Percentiles rank a stretch among this genome's conserved stretches.
Conservation (phyloP, 2,888 invertebrate genomes). For the Lingula anatina region DNA sequence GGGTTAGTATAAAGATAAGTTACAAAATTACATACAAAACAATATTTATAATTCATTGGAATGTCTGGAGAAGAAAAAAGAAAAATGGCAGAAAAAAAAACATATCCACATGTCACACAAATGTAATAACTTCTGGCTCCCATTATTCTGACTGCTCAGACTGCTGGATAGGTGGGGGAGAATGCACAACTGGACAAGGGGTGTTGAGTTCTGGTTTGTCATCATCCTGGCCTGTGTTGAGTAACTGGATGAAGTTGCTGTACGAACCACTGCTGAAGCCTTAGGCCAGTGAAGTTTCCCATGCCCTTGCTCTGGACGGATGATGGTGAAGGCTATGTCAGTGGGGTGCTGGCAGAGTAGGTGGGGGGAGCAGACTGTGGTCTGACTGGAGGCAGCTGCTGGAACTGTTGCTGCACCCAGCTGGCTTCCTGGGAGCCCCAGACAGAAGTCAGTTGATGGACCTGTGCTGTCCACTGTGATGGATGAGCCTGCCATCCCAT, state of each 20-base stretch:
- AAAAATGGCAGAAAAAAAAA: too few relatives aligned
- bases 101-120: too few relatives aligned
- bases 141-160: too few relatives aligned
- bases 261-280: background rate
- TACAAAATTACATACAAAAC: too few relatives aligned
- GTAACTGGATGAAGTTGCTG: background rate
- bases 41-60: too few relatives aligned
- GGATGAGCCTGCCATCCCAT: constrained; percentile 1
- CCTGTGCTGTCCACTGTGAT: background rate
- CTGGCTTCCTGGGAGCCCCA: constrained; percentile 1
- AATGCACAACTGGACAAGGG: background rate
- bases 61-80: too few relatives aligned
- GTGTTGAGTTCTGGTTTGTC: background rate
- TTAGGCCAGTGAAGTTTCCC: background rate
- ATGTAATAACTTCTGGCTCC: too few relatives aligned
- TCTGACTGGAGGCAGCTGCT: background rate
- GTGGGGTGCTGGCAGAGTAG: background rate
- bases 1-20: too few relatives aligned
- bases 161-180: background rate
- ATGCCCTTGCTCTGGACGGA: background rate
- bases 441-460: background rate
- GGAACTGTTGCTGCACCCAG: constrained; percentile 1
- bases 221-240: background rate
- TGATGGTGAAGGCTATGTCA: background rate
- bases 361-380: background rate